Conservation (phyloP, 2,888 invertebrate species). For the Drosophila mimica region DNA sequence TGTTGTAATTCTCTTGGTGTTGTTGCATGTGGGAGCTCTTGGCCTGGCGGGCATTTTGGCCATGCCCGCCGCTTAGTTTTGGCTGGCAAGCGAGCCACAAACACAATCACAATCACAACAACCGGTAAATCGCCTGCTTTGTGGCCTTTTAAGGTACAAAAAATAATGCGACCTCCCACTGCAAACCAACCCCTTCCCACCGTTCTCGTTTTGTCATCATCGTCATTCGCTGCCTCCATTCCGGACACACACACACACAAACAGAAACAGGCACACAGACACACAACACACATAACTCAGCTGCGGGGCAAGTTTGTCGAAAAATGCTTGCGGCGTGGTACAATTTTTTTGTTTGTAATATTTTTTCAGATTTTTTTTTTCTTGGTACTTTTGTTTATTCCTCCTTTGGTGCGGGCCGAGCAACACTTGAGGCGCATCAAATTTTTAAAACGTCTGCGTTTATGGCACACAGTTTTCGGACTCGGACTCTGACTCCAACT, state of each 20-base stretch:
- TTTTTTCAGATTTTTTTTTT: constrained; percentile 39
- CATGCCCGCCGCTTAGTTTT: constrained; percentile 58
- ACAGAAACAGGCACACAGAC: constrained; percentile 33
- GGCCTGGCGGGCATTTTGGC: constrained; percentile 68
- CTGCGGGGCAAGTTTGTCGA: constrained; percentile 76
- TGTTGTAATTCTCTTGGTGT: constrained; percentile 46
- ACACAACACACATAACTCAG: constrained; percentile 71
- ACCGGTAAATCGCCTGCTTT: constrained; percentile 70
- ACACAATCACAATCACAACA: constrained; percentile 58
- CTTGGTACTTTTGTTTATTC: constrained; percentile 79
- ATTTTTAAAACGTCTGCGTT: constrained; percentile 81
- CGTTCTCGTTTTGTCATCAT: constrained; percentile 20
- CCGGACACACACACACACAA: constrained; percentile 36
- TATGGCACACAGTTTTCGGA: constrained; percentile 76
- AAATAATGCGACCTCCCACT: constrained; percentile 63
- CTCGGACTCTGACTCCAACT: constrained; percentile 35
- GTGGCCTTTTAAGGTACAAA: constrained; percentile 75
- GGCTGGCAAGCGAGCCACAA: constrained; percentile 39
- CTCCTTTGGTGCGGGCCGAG: constrained; percentile 66
- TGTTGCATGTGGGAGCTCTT: constrained; percentile 53
- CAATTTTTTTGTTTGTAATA: constrained; percentile 57
- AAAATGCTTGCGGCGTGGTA: constrained; percentile 63
- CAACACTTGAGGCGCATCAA: constrained; percentile 78
- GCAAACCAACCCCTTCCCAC: constrained; percentile 9
- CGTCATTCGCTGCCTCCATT: constrained; percentile 41